These are phyloP conservation scores for Fulica atra DNA, from an alignment of 2,113 vertebrate species.

Conservation along the genomic window DNA sequence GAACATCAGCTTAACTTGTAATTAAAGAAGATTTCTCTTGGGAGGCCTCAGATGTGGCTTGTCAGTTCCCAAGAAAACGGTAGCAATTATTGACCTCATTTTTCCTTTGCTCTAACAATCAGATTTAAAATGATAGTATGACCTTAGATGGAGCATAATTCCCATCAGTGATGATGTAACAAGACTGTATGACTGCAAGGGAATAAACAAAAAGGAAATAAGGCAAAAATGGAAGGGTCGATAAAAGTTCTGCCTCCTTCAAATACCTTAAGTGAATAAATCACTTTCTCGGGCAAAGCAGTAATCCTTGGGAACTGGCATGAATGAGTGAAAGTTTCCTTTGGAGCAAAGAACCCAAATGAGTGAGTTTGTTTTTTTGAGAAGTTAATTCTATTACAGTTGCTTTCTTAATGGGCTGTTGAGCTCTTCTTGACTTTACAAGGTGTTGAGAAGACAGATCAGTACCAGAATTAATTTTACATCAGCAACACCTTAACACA, in stretches of 20 bases:
- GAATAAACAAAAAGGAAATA: not conserved
- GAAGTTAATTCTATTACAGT: not conserved
- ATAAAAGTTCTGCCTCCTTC: not conserved
- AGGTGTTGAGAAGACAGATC: not conserved
- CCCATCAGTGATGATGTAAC: accelerated
- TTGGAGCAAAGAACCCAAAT: not conserved
- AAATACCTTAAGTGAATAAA: not conserved
- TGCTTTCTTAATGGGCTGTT: not conserved
- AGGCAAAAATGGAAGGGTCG: not conserved
- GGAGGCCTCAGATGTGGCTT: conserved; percentile 32
- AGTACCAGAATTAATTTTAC: not conserved
- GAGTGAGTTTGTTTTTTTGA: not conserved
- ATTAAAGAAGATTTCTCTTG: conserved; percentile 65
- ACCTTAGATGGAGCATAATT: not conserved
- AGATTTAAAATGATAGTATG: conserved; percentile 1
- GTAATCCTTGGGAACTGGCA: not conserved
- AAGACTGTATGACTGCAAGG: not conserved
- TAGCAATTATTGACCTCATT: conserved; percentile 27
- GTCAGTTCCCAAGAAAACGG: conserved; percentile 30
- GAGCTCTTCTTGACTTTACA: not conserved
- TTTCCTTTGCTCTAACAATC: not conserved
- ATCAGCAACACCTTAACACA: not conserved
- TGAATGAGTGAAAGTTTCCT: not conserved
- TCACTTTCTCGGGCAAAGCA: not conserved
- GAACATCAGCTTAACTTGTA: conserved; percentile 70